Percentiles rank a stretch among this genome's conserved stretches.
phyloP scores from a whole-genome alignment of 2,797 vertebrate species.

The Diceros bicornis region DNA sequence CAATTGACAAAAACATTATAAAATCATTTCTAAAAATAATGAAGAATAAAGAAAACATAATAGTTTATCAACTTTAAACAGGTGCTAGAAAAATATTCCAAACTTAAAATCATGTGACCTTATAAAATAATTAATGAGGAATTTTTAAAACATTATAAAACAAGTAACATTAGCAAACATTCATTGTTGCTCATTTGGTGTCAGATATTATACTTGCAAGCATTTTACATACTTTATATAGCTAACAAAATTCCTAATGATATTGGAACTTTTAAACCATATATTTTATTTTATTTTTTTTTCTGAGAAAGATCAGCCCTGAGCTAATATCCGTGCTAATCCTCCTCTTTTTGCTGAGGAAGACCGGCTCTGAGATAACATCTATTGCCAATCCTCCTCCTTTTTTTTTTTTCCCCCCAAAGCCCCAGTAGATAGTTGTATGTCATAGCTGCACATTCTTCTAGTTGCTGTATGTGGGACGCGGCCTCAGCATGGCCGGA shows the following conservation, averaged over 20 bases:
- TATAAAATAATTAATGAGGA: neutral
- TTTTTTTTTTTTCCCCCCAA: too few relatives aligned
- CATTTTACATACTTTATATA: neutral
- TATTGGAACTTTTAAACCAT: neutral
- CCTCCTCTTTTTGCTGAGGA: too few relatives aligned
- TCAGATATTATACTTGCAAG: neutral
- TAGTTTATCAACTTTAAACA: neutral
- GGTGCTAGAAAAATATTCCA: neutral
- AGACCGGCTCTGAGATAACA: too few relatives aligned
- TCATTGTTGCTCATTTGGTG: neutral
- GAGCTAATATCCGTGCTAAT: too few relatives aligned
- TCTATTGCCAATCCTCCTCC: too few relatives aligned
- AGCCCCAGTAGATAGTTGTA: too few relatives aligned
- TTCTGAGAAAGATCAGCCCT: too few relatives aligned
- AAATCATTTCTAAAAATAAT: neutral
- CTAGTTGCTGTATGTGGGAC: too few relatives aligned
- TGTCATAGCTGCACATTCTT: too few relatives aligned
- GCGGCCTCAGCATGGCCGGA: too few relatives aligned
- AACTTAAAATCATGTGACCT: neutral
- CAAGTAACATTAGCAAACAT: neutral
- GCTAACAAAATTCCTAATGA: neutral
- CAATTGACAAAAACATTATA: neutral
- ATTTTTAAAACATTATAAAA: neutral
- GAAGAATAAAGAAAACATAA: neutral
- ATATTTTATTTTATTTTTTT: neutral